These are phyloP conservation scores for Esperia sulphurella DNA, from an alignment of 2,888 invertebrate genomes.

Conservation along the genomic window DNA sequence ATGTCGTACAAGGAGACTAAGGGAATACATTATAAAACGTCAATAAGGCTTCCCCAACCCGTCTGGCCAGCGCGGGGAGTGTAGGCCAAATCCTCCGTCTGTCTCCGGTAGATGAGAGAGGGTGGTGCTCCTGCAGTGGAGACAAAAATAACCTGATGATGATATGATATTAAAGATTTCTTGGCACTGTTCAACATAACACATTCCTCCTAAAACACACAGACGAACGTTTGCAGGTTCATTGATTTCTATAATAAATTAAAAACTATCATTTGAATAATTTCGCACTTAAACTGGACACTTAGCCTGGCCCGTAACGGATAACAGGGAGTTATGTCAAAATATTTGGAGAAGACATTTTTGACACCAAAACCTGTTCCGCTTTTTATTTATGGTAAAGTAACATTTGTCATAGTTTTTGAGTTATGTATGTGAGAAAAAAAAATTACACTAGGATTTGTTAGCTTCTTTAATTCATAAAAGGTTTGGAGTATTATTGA, in stretches of 20 bases:
- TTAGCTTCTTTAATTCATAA: too few species aligned
- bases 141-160: too few species aligned
- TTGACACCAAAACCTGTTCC: neutral
- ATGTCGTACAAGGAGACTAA: too few species aligned
- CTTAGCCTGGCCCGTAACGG: neutral
- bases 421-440: neutral
- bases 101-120: too few species aligned
- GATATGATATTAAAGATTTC: neutral
- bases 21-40: too few species aligned
- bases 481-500: too few species aligned
- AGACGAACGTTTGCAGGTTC: constrained; percentile 20
- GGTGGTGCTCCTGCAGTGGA: too few species aligned
- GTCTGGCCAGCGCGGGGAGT: too few species aligned
- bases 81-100: too few species aligned
- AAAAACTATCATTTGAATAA: constrained; percentile 49
- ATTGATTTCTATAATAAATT: constrained; percentile 52
- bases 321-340: neutral
- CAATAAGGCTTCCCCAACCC: too few species aligned
- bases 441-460: too few species aligned
- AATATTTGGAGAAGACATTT: constrained; percentile 1
- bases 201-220: constrained; percentile 24
- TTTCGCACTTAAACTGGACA: constrained; percentile 38
- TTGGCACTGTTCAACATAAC: constrained; percentile 9
- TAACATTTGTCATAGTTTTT: neutral
- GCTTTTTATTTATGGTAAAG: neutral